phyloP scores from a whole-genome alignment of 2,797 vertebrate genomes.

The Periophthalmus magnuspinnatus region DNA sequence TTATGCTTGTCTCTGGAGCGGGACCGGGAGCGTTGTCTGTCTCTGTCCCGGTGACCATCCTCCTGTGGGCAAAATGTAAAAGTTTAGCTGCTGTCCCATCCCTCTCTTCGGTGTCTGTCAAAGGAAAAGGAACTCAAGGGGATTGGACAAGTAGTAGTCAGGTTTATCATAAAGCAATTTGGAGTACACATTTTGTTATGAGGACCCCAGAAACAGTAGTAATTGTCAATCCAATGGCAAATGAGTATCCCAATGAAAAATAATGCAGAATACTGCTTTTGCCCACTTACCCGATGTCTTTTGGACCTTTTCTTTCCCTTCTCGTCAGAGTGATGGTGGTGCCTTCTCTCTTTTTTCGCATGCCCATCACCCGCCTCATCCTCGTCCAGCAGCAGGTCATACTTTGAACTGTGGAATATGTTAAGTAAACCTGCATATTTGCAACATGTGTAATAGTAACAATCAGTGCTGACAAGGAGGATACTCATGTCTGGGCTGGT shows the following conservation, averaged over 20 bases:
- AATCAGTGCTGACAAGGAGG: slow-evolving; percentile 78
- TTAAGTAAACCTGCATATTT: background rate
- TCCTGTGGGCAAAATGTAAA: background rate
- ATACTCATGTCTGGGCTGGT: slow-evolving; percentile 95
- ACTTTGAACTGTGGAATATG: slow-evolving; percentile 82
- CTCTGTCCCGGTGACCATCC: background rate
- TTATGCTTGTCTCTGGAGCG: background rate
- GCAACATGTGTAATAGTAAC: slow-evolving; percentile 5
- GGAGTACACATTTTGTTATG: too few relatives aligned
- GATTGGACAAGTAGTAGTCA: background rate
- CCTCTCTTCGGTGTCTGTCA: background rate
- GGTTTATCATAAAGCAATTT: background rate
- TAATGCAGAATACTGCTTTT: background rate
- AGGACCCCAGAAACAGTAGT: too few relatives aligned
- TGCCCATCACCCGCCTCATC: slow-evolving; percentile 75
- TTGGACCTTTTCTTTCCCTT: slow-evolving; percentile 80
- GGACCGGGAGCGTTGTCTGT: background rate
- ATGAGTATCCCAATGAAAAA: too few relatives aligned
- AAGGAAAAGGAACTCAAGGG: background rate
- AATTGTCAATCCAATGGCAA: too few relatives aligned
- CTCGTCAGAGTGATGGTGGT: slow-evolving; percentile 83
- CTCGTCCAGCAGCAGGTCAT: slow-evolving; percentile 89
- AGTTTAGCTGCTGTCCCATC: background rate
- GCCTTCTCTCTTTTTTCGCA: slow-evolving; percentile 85
- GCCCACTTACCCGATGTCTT: slow-evolving; percentile 83